A percentile compares a stretch with the other conserved stretches of the same genome.
Evolutionary conservation across 2,113 vertebrate genomes (phyloP).

Genomic region (Saccopteryx bilineata): DNA sequence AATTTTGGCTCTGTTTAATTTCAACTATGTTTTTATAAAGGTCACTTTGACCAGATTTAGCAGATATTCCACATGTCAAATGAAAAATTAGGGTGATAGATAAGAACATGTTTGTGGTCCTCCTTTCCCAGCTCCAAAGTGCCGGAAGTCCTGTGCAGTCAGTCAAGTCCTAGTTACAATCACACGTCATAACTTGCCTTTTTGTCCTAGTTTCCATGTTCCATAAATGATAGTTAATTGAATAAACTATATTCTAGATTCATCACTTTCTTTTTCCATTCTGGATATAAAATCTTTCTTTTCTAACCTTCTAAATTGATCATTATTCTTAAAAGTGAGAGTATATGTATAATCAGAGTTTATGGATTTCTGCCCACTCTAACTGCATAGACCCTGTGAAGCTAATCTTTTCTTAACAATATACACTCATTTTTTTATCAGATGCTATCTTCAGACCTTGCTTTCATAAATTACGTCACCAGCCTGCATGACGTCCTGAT

Average conservation of each 20-base stretch:
- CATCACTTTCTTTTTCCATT: constrained; percentile 30
- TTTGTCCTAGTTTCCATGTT: neutral
- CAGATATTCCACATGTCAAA: constrained; percentile 19
- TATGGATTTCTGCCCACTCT: neutral
- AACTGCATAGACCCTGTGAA: neutral
- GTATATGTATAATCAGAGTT: neutral
- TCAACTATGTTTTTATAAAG: constrained; percentile 32
- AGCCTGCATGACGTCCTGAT: neutral
- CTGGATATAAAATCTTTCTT: constrained; percentile 21
- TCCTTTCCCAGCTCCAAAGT: constrained; percentile 13
- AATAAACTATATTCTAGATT: neutral
- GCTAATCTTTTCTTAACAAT: neutral
- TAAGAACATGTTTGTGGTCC: neutral
- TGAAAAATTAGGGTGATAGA: constrained; percentile 41
- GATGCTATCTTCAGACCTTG: neutral
- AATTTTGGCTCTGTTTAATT: constrained; percentile 49
- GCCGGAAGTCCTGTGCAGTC: neutral
- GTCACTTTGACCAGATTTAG: constrained; percentile 65
- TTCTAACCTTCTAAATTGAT: neutral
- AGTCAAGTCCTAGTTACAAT: neutral
- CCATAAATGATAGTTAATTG: constrained; percentile 22
- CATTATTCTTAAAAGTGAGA: neutral
- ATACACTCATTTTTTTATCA: neutral
- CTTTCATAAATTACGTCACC: constrained; percentile 32
- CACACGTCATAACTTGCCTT: neutral